phyloP scores from a whole-genome alignment of 1,140 invertebrate genomes.

The Lerema accius region DNA sequence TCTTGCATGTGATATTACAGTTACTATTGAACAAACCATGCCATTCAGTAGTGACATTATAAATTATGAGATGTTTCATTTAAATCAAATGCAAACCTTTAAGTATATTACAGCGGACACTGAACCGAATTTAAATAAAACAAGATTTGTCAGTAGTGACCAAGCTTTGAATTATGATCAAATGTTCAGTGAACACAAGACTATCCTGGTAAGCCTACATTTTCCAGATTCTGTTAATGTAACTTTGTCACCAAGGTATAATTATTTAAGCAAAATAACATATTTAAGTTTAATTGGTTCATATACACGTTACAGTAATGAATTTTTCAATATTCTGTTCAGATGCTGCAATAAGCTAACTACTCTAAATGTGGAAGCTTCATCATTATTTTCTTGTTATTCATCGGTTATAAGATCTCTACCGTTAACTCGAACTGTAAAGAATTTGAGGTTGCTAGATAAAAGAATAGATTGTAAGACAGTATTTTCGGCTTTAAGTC shows the following conservation, averaged over 20 bases:
- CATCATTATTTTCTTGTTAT: conserved; percentile 36
- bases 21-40: not conserved
- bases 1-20: conserved; percentile 10
- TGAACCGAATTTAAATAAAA: conserved; percentile 43
- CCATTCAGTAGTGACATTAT: not conserved
- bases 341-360: conserved; percentile 48
- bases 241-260: conserved; percentile 35
- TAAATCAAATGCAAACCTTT: not conserved
- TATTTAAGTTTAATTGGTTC: conserved; percentile 54
- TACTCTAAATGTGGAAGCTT: conserved; percentile 50
- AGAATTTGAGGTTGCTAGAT: conserved; percentile 56
- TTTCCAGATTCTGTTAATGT: conserved; percentile 34
- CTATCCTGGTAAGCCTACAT: conserved; percentile 49
- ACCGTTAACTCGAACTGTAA: conserved; percentile 46
- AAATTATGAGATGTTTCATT: conserved; percentile 42
- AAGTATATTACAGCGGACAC: not conserved
- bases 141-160: conserved; percentile 36
- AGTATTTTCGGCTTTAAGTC: conserved; percentile 51
- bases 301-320: conserved; percentile 42
- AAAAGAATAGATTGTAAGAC: conserved; percentile 49
- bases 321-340: conserved; percentile 64
- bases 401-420: conserved; percentile 42
- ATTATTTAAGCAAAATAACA: conserved; percentile 58
- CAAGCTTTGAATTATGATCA: conserved; percentile 50
- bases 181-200: conserved; percentile 41